Evolutionary conservation across 2,113 vertebrate genomes (phyloP), one percentile per base, ranked within the genome.

Genomic region (Lethenteron camtschaticum): DNA sequence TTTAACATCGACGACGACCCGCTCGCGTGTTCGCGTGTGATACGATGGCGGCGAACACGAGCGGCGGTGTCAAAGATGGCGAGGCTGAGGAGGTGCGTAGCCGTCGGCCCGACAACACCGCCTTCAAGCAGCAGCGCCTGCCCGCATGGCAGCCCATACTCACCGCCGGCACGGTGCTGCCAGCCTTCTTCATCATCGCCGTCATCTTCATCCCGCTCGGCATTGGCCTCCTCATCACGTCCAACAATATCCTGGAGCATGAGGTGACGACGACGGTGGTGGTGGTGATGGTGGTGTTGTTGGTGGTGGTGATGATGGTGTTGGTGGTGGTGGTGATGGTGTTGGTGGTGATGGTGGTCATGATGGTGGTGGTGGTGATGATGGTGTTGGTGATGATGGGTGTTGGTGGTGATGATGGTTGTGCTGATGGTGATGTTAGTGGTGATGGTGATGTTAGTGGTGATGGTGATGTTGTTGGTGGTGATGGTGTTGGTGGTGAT

Each of bases 101-200:
- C 57, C 84, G 80, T 74, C 87, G 88, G 68, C 87, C 87, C 1
- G 88, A 90, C 68, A 92, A 86, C 76, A 90, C 88, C 3, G 89
- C 88, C 1, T 94, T 94, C 76, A 96, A 95, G 74, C 92, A 96
- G 78, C 90, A 97, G 75, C 81, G 92, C 68, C 77, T 97, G 56
- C 90, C 90, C 3, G 92, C 89, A 55, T 97, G 92, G 92, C 90
- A 95, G 76, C 92, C 91, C 71, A 91, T 97, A 71, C 81, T 97
- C 20, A 96, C 91, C 1, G 91, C 90, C 0, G 87, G 88, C 68
- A 89, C 86, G n/a, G 90, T 91, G 72, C 79, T 96, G 41, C 91
- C 92, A 0, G 90, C 87, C 20, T 96, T 97, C 78, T 96, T 97
- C 78, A 82, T 94, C 56, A 90, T 97, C 75, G 89, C 90, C 16